Base-by-base conservation (phyloP, 2,888 invertebrate genomes). In the Sussaba pulchella region DNA sequence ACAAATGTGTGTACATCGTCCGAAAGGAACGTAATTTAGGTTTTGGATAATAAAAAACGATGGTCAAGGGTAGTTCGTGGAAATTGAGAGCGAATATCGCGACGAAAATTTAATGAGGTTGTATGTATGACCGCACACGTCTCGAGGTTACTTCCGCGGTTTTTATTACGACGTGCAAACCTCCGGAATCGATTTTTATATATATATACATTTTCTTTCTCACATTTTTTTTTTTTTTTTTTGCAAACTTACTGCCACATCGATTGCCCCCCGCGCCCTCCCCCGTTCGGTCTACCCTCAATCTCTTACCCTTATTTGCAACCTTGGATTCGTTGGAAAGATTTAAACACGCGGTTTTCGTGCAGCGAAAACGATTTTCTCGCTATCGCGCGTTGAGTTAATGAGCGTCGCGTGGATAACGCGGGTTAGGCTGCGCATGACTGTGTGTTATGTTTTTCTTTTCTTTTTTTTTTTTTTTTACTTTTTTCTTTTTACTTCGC, bases 171-270 rank as follows among this genome's bases (percentile, higher is more conserved):
- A 31, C 19, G 50, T 36, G 14, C 67, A 54, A 69, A 47, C 21
- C 41, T 17, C 17, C 26, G 45, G 50, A 61, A 75, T 75, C 75
- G 75, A 75, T 75, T 69, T 59, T 57, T 21, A n/a, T n/a, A n/a
- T n/a, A n/a, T n/a, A n/a, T n/a, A n/a, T n/a, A n/a, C n/a, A n/a
- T n/a, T n/a, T n/a, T n/a, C n/a, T n/a, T n/a, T n/a, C n/a, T n/a
- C n/a, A n/a, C n/a, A n/a, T n/a, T n/a, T n/a, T n/a, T n/a, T n/a
- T n/a, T n/a, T n/a, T n/a, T n/a, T n/a, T n/a, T n/a, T n/a, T n/a
- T n/a, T n/a, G 67, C 67, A 52, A 69, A 69, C 67, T 69, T 54
- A 26, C 41, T 17, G 67, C 67, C 52, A 52, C 52, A 69, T 69
- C 54, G 67, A 69, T 69, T 69, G 57, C 26, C 24, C 26, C 54